Conservation (phyloP, 2,888 invertebrate genomes). For the Boloria euphrosyne region DNA sequence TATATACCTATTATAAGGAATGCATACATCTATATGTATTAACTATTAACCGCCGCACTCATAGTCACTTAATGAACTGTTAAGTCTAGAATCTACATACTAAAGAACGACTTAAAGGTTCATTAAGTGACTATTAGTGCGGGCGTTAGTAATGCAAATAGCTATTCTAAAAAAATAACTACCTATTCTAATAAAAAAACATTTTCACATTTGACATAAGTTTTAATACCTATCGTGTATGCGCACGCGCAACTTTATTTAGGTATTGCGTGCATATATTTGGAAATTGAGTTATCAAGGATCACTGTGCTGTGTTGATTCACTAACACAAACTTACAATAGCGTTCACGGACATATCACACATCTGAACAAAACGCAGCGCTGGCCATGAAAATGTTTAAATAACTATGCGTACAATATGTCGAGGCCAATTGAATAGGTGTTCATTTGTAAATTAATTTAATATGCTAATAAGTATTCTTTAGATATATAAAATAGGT, state of each 20-base stretch:
- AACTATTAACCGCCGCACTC: too few relatives aligned
- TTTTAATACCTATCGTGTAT: neutral
- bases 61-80: too few relatives aligned
- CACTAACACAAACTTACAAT: conserved; percentile 45
- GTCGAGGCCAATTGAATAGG: conserved; percentile 56
- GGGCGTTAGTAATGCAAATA: too few relatives aligned
- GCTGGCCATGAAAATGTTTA: conserved; percentile 69
- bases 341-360: conserved; percentile 55
- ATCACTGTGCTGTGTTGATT: conserved; percentile 51
- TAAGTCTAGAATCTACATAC: too few relatives aligned
- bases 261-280: neutral
- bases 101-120: too few relatives aligned
- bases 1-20: too few relatives aligned
- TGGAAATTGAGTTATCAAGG: conserved; percentile 57
- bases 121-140: too few relatives aligned
- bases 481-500: conserved; percentile 8
- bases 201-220: neutral
- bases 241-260: conserved; percentile 1
- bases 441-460: conserved; percentile 55
- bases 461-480: conserved; percentile 51
- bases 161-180: too few relatives aligned
- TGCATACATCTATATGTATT: too few relatives aligned
- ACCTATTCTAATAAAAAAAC: too few relatives aligned
- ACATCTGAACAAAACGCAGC: conserved; percentile 63
- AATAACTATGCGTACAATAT: conserved; percentile 52